Evolutionary conservation across 2,113 vertebrate species (phyloP), one percentile per base, ranked within the genome.

Genomic region (Cyprinodon tularosa): DNA sequence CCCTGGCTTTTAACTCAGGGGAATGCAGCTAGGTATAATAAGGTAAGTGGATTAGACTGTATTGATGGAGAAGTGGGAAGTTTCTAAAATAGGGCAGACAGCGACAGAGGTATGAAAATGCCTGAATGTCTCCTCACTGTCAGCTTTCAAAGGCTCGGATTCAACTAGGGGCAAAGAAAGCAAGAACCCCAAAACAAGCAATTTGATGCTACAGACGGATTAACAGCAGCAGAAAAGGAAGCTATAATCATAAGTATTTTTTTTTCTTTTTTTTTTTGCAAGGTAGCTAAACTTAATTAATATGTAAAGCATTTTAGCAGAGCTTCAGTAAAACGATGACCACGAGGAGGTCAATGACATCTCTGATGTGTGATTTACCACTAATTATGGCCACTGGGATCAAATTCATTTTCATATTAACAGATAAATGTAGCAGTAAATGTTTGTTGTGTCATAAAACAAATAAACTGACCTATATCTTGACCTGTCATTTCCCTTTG

Each of bases 261-360:
- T 76, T 66, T 14, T 67, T 72, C 76, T 75, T 63, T 65, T 76
- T 66, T 77, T 63, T 65, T 76, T 66, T 14, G 72, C 38, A 77
- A 71, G 87, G 71, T 20, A 38, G 12, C 66, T 84, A 77, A 88
- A n/a, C 85, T 90, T 57, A 72, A 9, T 37, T 29, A 7, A 48
- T 14, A 29, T 50, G 59, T n/a, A 53, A 44, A 20, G 14, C n/a
- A 69, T 29, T 73, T 64, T 15, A 40, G 68, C 37, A 44, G 12
- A 44, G 63, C 20, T 57, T 71, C 20, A 44, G 13, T 67, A 47
- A 36, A 37, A 81, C n/a, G 66, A 76, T 62, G 67, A 69, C 69
- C n/a, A 77, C 12, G 61, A 74, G 22, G 29, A 69, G 53, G 68
- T 68, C 50, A 72, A 20, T 44, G 64, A 67, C 9, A 3, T 42